Evolutionary conservation across 2,113 vertebrate genomes (phyloP).

Genomic region (Scolopax mira): DNA sequence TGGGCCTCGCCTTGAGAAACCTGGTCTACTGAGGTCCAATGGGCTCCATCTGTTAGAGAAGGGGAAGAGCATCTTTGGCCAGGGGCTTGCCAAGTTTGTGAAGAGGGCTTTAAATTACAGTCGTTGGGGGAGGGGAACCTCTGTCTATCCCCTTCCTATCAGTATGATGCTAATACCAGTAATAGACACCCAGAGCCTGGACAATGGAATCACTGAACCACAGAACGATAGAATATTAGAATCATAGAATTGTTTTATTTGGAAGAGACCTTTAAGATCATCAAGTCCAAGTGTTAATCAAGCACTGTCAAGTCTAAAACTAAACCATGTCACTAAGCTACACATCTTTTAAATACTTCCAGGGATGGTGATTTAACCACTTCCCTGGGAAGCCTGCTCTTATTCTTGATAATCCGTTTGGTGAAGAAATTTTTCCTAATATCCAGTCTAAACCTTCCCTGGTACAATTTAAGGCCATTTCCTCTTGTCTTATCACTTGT

Average conservation of each 20-base stretch:
- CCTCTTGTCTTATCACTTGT: background rate
- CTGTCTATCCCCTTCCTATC: background rate
- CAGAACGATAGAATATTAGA: background rate
- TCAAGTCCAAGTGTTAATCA: background rate
- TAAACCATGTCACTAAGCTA: background rate
- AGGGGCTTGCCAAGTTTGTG: background rate
- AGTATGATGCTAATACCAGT: background rate
- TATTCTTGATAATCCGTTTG: background rate
- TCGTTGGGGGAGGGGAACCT: background rate
- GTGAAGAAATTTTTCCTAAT: background rate
- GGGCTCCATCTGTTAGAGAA: background rate
- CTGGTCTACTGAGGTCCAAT: background rate
- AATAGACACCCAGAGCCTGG: background rate
- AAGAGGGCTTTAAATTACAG: background rate
- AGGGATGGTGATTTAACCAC: background rate
- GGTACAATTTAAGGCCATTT: background rate
- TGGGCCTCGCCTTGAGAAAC: background rate
- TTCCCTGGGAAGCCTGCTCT: background rate
- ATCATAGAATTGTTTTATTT: background rate
- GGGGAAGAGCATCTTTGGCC: background rate
- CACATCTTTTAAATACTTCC: background rate
- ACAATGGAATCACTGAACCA: background rate
- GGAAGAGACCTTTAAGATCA: background rate
- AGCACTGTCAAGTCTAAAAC: background rate
- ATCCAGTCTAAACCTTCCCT: background rate